Conservation (phyloP, 2,113 vertebrate genomes). For the Cyprinodon tularosa region DNA sequence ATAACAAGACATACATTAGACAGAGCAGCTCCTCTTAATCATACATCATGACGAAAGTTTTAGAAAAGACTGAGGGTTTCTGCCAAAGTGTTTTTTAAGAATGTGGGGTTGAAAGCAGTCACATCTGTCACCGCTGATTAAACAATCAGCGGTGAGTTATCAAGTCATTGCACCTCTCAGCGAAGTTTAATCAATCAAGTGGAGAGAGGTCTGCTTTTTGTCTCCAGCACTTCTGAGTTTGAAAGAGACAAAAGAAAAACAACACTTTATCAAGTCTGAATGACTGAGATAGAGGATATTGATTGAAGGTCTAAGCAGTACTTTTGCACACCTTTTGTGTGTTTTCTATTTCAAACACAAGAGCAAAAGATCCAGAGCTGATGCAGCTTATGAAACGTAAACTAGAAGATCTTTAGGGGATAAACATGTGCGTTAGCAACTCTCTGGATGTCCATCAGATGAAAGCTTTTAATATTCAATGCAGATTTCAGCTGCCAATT, state of each 20-base stretch:
- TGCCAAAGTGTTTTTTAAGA: slow-evolving; percentile 9
- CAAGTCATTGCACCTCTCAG: slow-evolving; percentile 40
- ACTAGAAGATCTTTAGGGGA: not conserved
- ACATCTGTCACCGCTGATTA: slow-evolving; percentile 56
- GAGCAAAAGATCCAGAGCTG: too few species aligned
- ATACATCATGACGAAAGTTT: slow-evolving; percentile 31
- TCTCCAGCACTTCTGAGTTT: slow-evolving; percentile 6
- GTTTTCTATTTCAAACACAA: not conserved
- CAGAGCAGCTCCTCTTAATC: slow-evolving; percentile 46
- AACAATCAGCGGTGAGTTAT: slow-evolving; percentile 47
- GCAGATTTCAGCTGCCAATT: too few species aligned
- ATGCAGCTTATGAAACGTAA: not conserved
- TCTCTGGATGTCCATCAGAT: not conserved
- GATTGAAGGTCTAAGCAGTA: slow-evolving; percentile 24
- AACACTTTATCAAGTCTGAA: slow-evolving; percentile 27
- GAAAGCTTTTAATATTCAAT: not conserved
- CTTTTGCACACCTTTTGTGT: slow-evolving; percentile 28
- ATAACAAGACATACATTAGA: slow-evolving; percentile 38
- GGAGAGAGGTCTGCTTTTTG: slow-evolving; percentile 5
- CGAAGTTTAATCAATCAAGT: slow-evolving; percentile 49
- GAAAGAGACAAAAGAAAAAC: slow-evolving; percentile 40
- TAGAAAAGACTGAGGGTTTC: slow-evolving; percentile 20
- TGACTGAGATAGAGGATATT: slow-evolving; percentile 25
- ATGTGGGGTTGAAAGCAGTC: slow-evolving; percentile 15
- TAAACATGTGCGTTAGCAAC: not conserved